Conservation (phyloP, 1,140 invertebrate species). For the Drosophila bipectinata region DNA sequence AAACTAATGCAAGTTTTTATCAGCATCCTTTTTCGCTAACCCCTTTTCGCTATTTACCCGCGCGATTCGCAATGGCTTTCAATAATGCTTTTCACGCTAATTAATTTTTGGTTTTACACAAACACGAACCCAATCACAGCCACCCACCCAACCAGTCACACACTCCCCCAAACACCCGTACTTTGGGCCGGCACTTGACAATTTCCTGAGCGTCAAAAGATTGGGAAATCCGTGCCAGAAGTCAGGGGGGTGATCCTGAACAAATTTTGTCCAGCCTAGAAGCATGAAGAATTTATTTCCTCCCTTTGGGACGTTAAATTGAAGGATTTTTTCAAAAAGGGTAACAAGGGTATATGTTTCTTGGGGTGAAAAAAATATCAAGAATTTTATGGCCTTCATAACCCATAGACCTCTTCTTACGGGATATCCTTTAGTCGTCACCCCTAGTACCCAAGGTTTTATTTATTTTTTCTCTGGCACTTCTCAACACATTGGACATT, state of each 20-base stretch:
- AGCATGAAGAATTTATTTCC: slow-evolving; percentile 18
- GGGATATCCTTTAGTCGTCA: neutral
- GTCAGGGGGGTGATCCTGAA: slow-evolving; percentile 15
- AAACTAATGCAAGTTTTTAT: slow-evolving; percentile 80
- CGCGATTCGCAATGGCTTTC: slow-evolving; percentile 53
- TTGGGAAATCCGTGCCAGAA: slow-evolving; percentile 32
- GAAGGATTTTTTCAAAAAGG: neutral
- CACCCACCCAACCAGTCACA: slow-evolving; percentile 6
- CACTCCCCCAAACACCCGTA: no score
- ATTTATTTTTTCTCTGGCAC: slow-evolving; percentile 15
- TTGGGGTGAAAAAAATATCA: neutral
- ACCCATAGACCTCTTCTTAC: no score
- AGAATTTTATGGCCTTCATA: neutral
- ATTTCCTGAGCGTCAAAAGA: slow-evolving; percentile 64
- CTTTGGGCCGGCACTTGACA: slow-evolving; percentile 46
- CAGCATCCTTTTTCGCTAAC: slow-evolving; percentile 14
- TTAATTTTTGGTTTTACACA: slow-evolving; percentile 74
- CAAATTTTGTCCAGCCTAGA: slow-evolving; percentile 13
- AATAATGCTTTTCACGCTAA: slow-evolving; percentile 81
- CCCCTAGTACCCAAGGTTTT: neutral
- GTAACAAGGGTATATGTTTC: neutral
- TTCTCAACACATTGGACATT: slow-evolving; percentile 37
- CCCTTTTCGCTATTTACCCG: neutral
- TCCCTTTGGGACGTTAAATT: slow-evolving; percentile 15
- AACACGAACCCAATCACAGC: slow-evolving; percentile 34